These are phyloP conservation scores for Galerucella calmariensis DNA, from an alignment of 2,888 invertebrate genomes.

Conservation along the genomic window DNA sequence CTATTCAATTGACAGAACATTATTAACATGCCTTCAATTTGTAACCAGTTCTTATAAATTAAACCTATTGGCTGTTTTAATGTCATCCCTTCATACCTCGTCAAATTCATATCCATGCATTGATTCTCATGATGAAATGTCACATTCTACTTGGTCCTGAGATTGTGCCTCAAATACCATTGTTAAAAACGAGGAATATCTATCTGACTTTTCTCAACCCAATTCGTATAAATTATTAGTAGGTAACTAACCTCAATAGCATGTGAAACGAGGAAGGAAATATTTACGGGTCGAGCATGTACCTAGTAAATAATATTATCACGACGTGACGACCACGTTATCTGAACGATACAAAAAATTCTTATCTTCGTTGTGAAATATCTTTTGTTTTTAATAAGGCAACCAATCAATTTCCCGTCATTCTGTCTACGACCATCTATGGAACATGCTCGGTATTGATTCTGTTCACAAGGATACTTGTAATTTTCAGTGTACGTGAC, in stretches of 20 bases:
- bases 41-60: too few relatives aligned
- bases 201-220: too few relatives aligned
- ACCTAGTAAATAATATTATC: constrained; percentile 23
- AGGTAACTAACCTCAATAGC: constrained; percentile 16
- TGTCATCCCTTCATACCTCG: too few relatives aligned
- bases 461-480: background rate
- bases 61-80: too few relatives aligned
- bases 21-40: too few relatives aligned
- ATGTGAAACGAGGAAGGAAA: constrained; percentile 22
- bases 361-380: constrained; percentile 50
- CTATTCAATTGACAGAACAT: too few relatives aligned
- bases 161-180: too few relatives aligned
- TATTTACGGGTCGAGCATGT: constrained; percentile 21
- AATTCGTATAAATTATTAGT: background rate
- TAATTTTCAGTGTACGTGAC: constrained; percentile 13
- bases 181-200: too few relatives aligned
- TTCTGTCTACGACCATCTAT: constrained; percentile 45
- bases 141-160: too few relatives aligned
- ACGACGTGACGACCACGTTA: constrained; percentile 26
- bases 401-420: constrained; percentile 51
- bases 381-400: constrained; percentile 51
- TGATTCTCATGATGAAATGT: too few relatives aligned
- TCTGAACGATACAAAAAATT: constrained; percentile 46
- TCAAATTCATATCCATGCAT: too few relatives aligned
- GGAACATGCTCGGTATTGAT: constrained; percentile 34